phyloP scores from a whole-genome alignment of 2,888 invertebrate species.

The Penaeus monodon region DNA sequence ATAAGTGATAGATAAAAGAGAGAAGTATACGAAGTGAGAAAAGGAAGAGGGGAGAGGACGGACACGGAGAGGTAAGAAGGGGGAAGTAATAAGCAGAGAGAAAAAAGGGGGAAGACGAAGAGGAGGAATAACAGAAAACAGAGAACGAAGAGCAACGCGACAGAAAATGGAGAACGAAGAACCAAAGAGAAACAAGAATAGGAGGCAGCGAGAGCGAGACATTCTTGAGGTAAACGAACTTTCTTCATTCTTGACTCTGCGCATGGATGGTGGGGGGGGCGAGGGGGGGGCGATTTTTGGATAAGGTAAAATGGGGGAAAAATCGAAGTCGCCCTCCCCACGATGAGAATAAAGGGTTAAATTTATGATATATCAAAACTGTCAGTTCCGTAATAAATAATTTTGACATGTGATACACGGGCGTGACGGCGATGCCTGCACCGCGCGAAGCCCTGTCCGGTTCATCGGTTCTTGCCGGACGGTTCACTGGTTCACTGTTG shows the following conservation, averaged over 20 bases:
- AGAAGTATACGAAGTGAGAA: conserved; percentile 7
- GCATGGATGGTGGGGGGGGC: not conserved
- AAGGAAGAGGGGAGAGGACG: not conserved
- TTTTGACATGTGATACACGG: conserved; percentile 26
- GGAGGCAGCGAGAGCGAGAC: conserved; percentile 3
- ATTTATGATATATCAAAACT: conserved; percentile 26
- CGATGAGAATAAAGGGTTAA: conserved; percentile 21
- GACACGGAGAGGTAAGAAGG: conserved; percentile 8
- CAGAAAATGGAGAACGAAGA: not conserved
- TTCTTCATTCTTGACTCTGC: too few relatives aligned
- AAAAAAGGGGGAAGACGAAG: conserved; percentile 13
- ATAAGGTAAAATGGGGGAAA: not conserved
- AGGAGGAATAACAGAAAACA: conserved; percentile 5
- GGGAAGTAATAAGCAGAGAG: conserved; percentile 5
- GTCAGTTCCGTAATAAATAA: conserved; percentile 25
- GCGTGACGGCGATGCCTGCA: conserved; percentile 14
- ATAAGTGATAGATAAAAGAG: not conserved
- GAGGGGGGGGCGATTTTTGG: not conserved
- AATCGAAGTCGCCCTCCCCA: too few relatives aligned
- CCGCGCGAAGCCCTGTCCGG: too few relatives aligned
- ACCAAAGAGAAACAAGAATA: not conserved
- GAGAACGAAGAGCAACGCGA: not conserved
- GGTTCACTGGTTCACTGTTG: too few relatives aligned
- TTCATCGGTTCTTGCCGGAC: too few relatives aligned
- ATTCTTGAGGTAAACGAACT: not conserved